A percentile compares a stretch with the other conserved stretches of the same genome.
Evolutionary conservation across 2,113 vertebrate genomes (phyloP).

Genomic region (Platichthys flesus): DNA sequence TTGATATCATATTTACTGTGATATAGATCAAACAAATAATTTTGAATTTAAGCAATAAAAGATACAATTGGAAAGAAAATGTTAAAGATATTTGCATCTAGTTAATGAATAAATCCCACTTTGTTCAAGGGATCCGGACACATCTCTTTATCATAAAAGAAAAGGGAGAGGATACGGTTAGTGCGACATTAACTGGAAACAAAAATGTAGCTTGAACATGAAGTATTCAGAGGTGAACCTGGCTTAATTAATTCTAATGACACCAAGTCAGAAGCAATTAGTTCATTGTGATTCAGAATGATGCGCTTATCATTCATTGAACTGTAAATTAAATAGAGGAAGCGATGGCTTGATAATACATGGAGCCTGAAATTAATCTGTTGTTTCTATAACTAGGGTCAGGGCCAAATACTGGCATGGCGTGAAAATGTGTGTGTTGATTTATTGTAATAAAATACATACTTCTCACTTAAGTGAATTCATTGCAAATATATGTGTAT

Average conservation of each 20-base stretch:
- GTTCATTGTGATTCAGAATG: constrained; percentile 31
- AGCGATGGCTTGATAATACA: constrained; percentile 8
- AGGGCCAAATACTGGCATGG: not conserved
- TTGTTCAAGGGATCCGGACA: not conserved
- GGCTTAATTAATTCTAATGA: constrained; percentile 28
- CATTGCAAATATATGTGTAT: not conserved
- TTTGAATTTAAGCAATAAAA: no score
- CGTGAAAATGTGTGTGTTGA: not conserved
- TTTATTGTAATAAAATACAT: not conserved
- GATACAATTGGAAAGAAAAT: no score
- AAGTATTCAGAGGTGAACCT: constrained; percentile 6
- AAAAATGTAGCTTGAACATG: constrained; percentile 8
- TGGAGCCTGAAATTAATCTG: constrained; percentile 12
- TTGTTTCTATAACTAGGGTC: not conserved
- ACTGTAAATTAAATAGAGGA: constrained; percentile 33
- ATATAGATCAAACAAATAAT: no score
- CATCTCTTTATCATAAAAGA: not conserved
- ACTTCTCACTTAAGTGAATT: no score
- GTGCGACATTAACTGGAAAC: constrained; percentile 7
- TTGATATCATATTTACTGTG: no score
- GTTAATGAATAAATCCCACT: not conserved
- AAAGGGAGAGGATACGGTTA: not conserved
- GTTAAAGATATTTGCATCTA: no score
- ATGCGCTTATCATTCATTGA: constrained; percentile 12
- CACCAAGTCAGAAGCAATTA: constrained; percentile 23